Evolutionary conservation across 2,888 invertebrate species (phyloP).

Genomic region (Cecidostiba fungosa): DNA sequence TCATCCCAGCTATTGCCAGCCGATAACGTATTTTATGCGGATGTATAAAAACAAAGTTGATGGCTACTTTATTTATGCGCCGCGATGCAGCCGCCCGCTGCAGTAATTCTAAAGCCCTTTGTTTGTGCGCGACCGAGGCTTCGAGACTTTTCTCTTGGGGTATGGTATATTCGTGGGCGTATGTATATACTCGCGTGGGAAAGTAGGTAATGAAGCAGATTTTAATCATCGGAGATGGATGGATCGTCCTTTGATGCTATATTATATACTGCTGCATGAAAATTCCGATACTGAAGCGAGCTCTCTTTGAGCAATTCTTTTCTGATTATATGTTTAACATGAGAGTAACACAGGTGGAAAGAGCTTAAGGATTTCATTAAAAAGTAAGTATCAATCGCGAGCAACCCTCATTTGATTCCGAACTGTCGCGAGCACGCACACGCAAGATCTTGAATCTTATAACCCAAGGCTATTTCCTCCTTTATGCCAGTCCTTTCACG

Average conservation of each 20-base stretch:
- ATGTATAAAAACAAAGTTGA: background rate
- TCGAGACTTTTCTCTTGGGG: background rate
- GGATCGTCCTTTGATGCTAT: background rate
- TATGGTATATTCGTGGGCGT: too few relatives aligned
- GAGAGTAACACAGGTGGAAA: background rate
- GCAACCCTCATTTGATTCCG: background rate
- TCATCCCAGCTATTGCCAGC: background rate
- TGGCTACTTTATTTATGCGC: background rate
- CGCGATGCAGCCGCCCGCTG: background rate
- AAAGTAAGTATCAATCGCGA: background rate
- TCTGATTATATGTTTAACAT: background rate
- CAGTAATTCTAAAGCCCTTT: background rate
- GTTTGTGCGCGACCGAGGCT: background rate
- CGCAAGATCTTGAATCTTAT: background rate
- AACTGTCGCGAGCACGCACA: background rate
- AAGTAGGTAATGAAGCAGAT: constrained; percentile 7
- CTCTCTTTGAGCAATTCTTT: background rate
- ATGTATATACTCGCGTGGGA: background rate
- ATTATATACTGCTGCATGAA: too few relatives aligned
- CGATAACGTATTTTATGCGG: background rate
- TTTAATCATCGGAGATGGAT: constrained; percentile 1
- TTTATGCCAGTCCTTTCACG: background rate
- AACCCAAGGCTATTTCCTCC: constrained; percentile 3
- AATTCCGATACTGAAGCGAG: background rate
- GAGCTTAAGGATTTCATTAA: background rate